Base-by-base conservation (phyloP, 2,113 vertebrate species). In the Engystomops pustulosus region DNA sequence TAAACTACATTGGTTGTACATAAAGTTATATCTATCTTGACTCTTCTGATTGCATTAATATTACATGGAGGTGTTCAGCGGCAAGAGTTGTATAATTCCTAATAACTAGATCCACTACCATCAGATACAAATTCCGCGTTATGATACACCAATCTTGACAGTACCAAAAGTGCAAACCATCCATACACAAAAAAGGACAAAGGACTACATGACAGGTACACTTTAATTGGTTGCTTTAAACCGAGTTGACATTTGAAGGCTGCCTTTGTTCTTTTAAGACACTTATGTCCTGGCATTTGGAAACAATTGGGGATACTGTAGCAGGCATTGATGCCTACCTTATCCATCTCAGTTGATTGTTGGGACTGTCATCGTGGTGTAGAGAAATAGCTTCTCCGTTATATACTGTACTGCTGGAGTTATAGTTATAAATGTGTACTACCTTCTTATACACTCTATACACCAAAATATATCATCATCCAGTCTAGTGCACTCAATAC, bases 181-280 rank as follows among this genome's bases (percentile, higher is more conserved):
- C 30, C 17, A 67, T 67, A 36, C 30, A 36, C 62, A 67, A 18
- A 34, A n/a, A 36, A 67, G 62, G 32, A 67, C 62, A 67, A 67
- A 67, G 62, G 30, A 34, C 62, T 34, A 36, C 62, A 36, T 67
- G 62, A 67, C 62, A 36, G 62, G 62, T 67, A 67, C 7, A 67
- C 62, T 67, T 67, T 67, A 67, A 36, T 67, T 67, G 62, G 15
- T 36, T 67, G 62, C 62, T 67, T 67, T 34, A 67, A 67, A 34
- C 34, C 10, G 32, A 67, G 62, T 7, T 67, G 62, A 36, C 62
- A 67, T 67, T 67, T 67, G 62, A 67, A 67, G 62, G 62, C 62
- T 67, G 30, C 62, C 62, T 67, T 36, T 67, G 62, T 20, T 67
- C 62, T 36, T 67, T 34, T 17, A 20, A 67, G 62, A 36, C 62